Evolutionary conservation across 2,888 invertebrate genomes (phyloP).

Genomic region (Zygaena filipendulae): DNA sequence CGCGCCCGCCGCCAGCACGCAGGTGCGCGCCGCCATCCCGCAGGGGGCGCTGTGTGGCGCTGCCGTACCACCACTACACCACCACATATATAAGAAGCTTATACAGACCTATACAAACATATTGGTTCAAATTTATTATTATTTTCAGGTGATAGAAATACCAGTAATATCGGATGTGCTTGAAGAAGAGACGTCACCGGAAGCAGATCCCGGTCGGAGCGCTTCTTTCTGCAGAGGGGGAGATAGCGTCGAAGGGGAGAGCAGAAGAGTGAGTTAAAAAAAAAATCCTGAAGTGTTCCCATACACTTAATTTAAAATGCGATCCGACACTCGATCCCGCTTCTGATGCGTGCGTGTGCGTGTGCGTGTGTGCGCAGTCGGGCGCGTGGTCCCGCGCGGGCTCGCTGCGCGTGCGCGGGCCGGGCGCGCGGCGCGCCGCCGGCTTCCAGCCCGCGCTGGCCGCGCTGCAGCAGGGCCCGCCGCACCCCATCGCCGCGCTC

Average conservation of each 20-base stretch:
- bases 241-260: conserved; percentile 31
- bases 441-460: conserved; percentile 98
- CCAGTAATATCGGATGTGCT: conserved; percentile 76
- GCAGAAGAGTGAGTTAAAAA: conserved; percentile 29
- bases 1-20: conserved; percentile 65
- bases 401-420: conserved; percentile 39
- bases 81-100: too few species aligned
- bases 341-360: not conserved
- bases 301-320: not conserved
- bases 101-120: too few species aligned
- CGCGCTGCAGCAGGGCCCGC: conserved; percentile 89
- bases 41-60: too few species aligned
- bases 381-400: conserved; percentile 27
- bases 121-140: too few species aligned
- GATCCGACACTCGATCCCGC: not conserved
- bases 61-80: too few species aligned
- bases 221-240: conserved; percentile 44
- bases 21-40: too few species aligned
- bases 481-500: conserved; percentile 87
- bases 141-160: conserved; percentile 90
- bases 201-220: conserved; percentile 73
- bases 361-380: too few species aligned
- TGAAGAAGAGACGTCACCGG: conserved; percentile 86
- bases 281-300: not conserved
- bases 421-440: conserved; percentile 80